These are phyloP conservation scores for Esox niger DNA, from an alignment of 2,113 vertebrate species.

Conservation along the genomic window DNA sequence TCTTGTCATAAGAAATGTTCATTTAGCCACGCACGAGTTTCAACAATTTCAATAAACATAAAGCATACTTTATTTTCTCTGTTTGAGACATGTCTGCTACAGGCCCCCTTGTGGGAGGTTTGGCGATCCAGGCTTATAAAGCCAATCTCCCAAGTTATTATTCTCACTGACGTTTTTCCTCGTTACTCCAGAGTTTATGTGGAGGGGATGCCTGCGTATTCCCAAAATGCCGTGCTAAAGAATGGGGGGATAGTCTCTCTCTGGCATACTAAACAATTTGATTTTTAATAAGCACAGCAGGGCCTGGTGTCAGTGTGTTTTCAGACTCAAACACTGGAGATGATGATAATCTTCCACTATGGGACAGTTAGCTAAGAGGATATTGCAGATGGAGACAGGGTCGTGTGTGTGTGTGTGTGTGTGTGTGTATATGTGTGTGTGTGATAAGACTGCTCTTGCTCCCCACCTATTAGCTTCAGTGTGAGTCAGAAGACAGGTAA, in stretches of 20 bases:
- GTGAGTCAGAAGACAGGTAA: neutral
- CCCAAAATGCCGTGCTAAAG: conserved; percentile 44
- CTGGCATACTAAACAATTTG: conserved; percentile 53
- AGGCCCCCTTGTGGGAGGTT: conserved; percentile 40
- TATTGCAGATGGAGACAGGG: conserved; percentile 33
- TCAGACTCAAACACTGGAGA: conserved; percentile 31
- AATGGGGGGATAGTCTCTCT: conserved; percentile 32
- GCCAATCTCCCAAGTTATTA: conserved; percentile 47
- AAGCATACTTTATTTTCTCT: conserved; percentile 61
- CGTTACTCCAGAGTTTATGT: conserved; percentile 60
- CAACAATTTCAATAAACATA: conserved; percentile 60
- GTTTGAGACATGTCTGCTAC: conserved; percentile 43
- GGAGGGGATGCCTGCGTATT: conserved; percentile 42
- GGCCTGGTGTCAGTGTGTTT: conserved; percentile 29
- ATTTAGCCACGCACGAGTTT: conserved; percentile 39
- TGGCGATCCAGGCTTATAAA: conserved; percentile 22
- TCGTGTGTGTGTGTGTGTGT: conserved; percentile 12
- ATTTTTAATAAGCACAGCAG: conserved; percentile 63
- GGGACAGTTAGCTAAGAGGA: conserved; percentile 48
- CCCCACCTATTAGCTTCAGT: neutral
- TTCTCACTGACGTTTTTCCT: conserved; percentile 37
- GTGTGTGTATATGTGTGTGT: conserved; percentile 6
- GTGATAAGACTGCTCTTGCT: neutral
- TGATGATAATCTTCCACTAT: conserved; percentile 48
- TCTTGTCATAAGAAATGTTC: conserved; percentile 39